Evolutionary conservation across 1,140 invertebrate species (phyloP).

Genomic region (Halictus rubicundus): DNA sequence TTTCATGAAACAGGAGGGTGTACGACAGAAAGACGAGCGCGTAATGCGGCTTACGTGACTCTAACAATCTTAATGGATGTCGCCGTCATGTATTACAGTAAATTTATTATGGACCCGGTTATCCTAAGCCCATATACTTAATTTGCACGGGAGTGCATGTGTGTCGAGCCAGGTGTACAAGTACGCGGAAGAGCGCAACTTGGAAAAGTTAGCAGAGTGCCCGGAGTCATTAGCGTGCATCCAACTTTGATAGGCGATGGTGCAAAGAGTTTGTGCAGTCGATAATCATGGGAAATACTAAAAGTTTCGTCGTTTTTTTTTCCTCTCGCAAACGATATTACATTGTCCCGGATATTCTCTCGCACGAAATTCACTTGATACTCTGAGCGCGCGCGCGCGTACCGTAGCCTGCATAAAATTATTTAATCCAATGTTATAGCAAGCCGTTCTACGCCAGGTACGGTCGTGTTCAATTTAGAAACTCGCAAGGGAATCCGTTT

Average conservation of each 20-base stretch:
- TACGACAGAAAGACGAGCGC: not conserved
- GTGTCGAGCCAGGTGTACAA: not conserved
- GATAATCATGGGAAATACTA: slow-evolving; percentile 27
- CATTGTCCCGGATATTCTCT: not conserved
- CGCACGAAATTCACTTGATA: not conserved
- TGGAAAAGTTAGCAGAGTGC: slow-evolving; percentile 32
- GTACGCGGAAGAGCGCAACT: not conserved
- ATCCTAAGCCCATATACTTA: slow-evolving; percentile 11
- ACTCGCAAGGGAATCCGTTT: too few species aligned
- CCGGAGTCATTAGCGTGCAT: slow-evolving; percentile 21
- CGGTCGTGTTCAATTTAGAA: too few species aligned
- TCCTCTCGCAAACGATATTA: not conserved
- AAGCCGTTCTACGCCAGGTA: too few species aligned
- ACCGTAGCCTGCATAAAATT: not conserved
- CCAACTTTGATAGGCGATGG: slow-evolving; percentile 30
- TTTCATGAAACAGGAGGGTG: not conserved
- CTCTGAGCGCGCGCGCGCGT: too few species aligned
- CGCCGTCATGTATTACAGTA: not conserved
- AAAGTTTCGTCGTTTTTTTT: not conserved
- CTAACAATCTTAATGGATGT: not conserved
- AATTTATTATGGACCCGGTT: not conserved
- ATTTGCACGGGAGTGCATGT: not conserved
- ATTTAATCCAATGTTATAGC: not conserved
- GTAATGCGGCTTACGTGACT: not conserved
- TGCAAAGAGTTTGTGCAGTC: slow-evolving; percentile 4